phyloP scores from a whole-genome alignment of 1,140 invertebrate genomes.

The Psix sp. region DNA sequence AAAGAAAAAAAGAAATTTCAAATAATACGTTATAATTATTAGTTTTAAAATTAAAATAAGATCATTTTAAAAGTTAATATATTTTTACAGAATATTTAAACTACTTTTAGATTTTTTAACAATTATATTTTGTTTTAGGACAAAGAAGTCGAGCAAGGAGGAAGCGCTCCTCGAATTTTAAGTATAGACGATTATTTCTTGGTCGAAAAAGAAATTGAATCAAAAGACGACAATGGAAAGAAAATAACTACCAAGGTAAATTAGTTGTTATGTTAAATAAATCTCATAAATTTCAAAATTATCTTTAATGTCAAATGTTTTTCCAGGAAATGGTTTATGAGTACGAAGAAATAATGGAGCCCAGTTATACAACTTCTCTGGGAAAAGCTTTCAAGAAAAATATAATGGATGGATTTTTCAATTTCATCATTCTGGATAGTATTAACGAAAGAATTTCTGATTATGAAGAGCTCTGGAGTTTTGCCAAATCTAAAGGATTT shows the following conservation, averaged over 20 bases:
- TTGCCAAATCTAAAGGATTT: conserved; percentile 91
- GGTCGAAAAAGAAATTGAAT: conserved; percentile 89
- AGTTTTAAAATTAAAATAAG: no score
- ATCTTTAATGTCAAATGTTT: conserved; percentile 12
- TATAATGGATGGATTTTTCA: conserved; percentile 92
- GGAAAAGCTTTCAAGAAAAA: conserved; percentile 95
- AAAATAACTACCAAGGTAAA: conserved; percentile 81
- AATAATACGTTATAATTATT: no score
- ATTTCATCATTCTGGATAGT: conserved; percentile 94
- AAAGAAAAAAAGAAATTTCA: no score
- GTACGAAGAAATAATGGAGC: conserved; percentile 91
- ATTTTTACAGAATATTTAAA: no score
- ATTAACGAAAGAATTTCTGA: conserved; percentile 88
- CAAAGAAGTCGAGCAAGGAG: conserved; percentile 85
- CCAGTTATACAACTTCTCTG: conserved; percentile 87
- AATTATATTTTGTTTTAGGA: conserved; percentile 77
- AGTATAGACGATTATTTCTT: conserved; percentile 98
- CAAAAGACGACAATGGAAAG: conserved; percentile 88
- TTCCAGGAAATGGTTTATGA: conserved; percentile 90
- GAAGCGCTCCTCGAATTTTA: conserved; percentile 90
- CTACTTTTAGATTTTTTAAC: conserved; percentile 7
- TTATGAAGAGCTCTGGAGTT: conserved; percentile 92
- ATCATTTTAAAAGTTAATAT: no score
- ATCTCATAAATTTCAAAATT: conserved; percentile 19
- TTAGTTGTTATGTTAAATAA: conserved; percentile 9